Percentiles rank a stretch among this genome's conserved stretches.
These are phyloP conservation scores for Argyrosomus regius DNA, from an alignment of 2,797 vertebrate species.

Conservation along the genomic window DNA sequence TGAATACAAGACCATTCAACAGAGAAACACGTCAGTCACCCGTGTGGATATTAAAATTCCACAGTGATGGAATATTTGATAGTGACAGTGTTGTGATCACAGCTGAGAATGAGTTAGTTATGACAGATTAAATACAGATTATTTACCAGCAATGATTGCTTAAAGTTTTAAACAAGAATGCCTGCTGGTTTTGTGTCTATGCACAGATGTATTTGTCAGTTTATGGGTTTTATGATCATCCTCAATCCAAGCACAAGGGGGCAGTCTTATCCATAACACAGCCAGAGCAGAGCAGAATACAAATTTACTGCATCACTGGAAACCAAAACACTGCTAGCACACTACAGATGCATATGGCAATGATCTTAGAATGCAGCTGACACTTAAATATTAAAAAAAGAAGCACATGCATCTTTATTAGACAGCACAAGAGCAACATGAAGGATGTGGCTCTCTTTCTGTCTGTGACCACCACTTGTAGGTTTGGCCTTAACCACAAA, in stretches of 20 bases:
- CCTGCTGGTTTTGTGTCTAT: background rate
- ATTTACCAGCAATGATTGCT: background rate
- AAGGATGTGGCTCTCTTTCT: conserved; percentile 47
- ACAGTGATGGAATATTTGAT: conserved; percentile 1
- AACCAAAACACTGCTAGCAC: conserved; percentile 28
- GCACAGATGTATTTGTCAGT: conserved; percentile 29
- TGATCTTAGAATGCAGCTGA: conserved; percentile 32
- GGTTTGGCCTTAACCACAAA: conserved; percentile 52
- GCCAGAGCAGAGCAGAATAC: conserved; percentile 16
- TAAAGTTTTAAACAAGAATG: conserved; percentile 4
- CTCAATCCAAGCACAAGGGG: conserved; percentile 70
- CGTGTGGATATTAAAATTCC: conserved; percentile 23
- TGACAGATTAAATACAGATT: background rate
- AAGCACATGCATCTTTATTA: conserved; percentile 64
- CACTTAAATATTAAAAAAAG: conserved; percentile 33
- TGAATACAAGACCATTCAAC: conserved; percentile 50
- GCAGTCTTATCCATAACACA: conserved; percentile 65
- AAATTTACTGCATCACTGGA: conserved; percentile 45
- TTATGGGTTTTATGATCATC: conserved; percentile 14
- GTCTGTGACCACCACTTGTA: conserved; percentile 41
- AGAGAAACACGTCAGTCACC: conserved; percentile 28
- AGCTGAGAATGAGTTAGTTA: conserved; percentile 15
- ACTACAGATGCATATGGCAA: conserved; percentile 36
- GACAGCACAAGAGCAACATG: conserved; percentile 44
- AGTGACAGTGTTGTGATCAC: background rate